A percentile compares a stretch with the other conserved stretches of the same genome.
Evolutionary conservation across 2,888 invertebrate genomes (phyloP).

Genomic region (Drosophila falleni): DNA sequence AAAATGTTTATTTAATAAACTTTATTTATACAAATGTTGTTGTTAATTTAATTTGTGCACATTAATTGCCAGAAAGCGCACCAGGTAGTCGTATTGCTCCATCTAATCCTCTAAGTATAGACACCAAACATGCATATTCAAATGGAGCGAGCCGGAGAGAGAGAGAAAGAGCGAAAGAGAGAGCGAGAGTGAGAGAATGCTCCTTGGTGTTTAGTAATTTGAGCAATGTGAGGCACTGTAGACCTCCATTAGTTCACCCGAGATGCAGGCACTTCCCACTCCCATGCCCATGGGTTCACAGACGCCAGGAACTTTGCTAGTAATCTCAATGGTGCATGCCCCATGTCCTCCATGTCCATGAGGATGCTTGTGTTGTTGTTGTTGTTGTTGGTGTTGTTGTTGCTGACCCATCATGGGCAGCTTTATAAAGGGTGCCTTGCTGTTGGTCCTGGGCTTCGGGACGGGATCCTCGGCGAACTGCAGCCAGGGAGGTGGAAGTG

Average conservation of each 20-base stretch:
- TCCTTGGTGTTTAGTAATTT: slow-evolving; percentile 33
- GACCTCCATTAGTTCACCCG: slow-evolving; percentile 84
- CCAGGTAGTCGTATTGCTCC: slow-evolving; percentile 70
- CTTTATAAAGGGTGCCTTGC: slow-evolving; percentile 60
- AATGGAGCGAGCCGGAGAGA: slow-evolving; percentile 19
- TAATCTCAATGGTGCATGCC: slow-evolving; percentile 82
- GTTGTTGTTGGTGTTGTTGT: too few relatives aligned
- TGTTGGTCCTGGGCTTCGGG: slow-evolving; percentile 47
- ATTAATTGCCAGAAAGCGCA: slow-evolving; percentile 45
- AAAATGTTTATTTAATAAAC: slow-evolving; percentile 56
- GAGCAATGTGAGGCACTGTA: slow-evolving; percentile 64
- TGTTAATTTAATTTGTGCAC: slow-evolving; percentile 25
- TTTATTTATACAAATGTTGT: slow-evolving; percentile 51
- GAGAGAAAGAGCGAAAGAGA: not conserved
- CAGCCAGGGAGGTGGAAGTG: slow-evolving; percentile 69
- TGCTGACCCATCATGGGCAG: slow-evolving; percentile 37
- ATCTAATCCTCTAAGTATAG: slow-evolving; percentile 49
- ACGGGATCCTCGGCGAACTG: slow-evolving; percentile 67
- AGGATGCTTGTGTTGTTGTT: slow-evolving; percentile 48
- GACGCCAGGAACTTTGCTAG: slow-evolving; percentile 79
- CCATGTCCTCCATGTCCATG: slow-evolving; percentile 44
- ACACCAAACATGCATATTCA: slow-evolving; percentile 34
- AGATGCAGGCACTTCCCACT: slow-evolving; percentile 80
- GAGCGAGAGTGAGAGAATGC: not conserved
- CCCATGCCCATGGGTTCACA: slow-evolving; percentile 81